Base-by-base conservation (phyloP, 2,888 invertebrate species). In the Timema podura region DNA sequence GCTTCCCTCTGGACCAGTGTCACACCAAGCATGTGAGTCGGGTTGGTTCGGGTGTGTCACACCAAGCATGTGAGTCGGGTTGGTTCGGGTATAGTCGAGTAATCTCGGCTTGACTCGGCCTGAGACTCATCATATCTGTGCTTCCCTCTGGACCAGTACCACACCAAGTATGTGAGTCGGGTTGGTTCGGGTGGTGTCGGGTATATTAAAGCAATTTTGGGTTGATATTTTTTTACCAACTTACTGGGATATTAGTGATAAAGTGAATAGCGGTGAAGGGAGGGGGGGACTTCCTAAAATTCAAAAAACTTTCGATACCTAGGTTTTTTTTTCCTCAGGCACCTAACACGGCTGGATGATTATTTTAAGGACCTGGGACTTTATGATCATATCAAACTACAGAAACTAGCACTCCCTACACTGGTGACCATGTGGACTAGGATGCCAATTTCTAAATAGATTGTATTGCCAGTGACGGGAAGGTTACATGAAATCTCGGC, bases 1-100 rank as follows among this genome's bases (percentile, higher is more conserved):
- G 82, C 74, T 85, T 88, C 75, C 82, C 84, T 48, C 80, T 87
- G 70, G 81, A 86, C 75, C 81, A 85, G 74, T 88, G 88, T 73
- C 82, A 85, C 74, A 87, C 87, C 0, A 69, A 66, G 30, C 59
- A 65, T 10, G 69, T 69, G 16, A 49, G 69, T 68, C 65, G 45
- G 11, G 13, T 45, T 7, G 13, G 13, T 48, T 51, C 5, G 44
- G 15, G 47, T 66, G 13, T 10, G n/a, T n/a, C 82, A 85, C 74
- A 87, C 87, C 0, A 69, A 65, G 30, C 59, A 65, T 10, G 69
- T 69, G 15, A 49, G 69, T 68, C 65, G 45, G 15, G 13, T 45
- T 16, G 13, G 13, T 48, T 49, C 13, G 51, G n/a, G 11, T 51
- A 13, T 13, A n/a, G 51, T n/a, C 51, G 11, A 51, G 51, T 2